Evolutionary conservation across 2,888 invertebrate genomes (phyloP).

Genomic region (Brachypalpus laphriformis): DNA sequence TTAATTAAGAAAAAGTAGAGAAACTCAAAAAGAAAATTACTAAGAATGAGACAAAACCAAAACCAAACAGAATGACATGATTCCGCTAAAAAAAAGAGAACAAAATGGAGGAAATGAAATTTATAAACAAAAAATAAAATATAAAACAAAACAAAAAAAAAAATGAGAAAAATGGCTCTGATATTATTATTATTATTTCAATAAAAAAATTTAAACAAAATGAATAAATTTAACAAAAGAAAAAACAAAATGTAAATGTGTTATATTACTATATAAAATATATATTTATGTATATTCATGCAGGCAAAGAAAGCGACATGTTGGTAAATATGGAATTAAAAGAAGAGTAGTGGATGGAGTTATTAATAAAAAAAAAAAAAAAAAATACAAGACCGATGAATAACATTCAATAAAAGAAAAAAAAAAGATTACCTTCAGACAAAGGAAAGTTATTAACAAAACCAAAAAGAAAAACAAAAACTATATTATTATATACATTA

Average conservation of each 20-base stretch:
- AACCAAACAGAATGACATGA: constrained; percentile 6
- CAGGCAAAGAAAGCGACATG: constrained; percentile 65
- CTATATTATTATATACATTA: constrained; percentile 74
- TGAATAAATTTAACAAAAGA: too few relatives aligned
- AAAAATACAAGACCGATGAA: constrained; percentile 38
- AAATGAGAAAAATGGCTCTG: constrained; percentile 66
- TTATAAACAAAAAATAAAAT: background rate
- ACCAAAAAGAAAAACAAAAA: constrained; percentile 51
- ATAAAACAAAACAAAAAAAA: constrained; percentile 1
- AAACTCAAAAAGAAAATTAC: background rate
- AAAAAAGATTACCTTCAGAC: constrained; percentile 60
- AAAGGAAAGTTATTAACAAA: constrained; percentile 56
- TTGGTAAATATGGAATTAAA: constrained; percentile 44
- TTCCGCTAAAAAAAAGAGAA: background rate
- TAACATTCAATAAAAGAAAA: constrained; percentile 44
- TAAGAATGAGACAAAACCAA: background rate
- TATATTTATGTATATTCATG: constrained; percentile 73
- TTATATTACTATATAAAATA: constrained; percentile 70
- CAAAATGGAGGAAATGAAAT: constrained; percentile 29
- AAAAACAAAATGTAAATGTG: constrained; percentile 69
- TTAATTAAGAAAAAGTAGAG: background rate
- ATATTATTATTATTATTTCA: constrained; percentile 67
- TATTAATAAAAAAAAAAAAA: constrained; percentile 39
- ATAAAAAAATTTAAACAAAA: constrained; percentile 33
- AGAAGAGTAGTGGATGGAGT: constrained; percentile 54